Conservation (phyloP, 2,113 vertebrate genomes). For the Melanerpes formicivorus region DNA sequence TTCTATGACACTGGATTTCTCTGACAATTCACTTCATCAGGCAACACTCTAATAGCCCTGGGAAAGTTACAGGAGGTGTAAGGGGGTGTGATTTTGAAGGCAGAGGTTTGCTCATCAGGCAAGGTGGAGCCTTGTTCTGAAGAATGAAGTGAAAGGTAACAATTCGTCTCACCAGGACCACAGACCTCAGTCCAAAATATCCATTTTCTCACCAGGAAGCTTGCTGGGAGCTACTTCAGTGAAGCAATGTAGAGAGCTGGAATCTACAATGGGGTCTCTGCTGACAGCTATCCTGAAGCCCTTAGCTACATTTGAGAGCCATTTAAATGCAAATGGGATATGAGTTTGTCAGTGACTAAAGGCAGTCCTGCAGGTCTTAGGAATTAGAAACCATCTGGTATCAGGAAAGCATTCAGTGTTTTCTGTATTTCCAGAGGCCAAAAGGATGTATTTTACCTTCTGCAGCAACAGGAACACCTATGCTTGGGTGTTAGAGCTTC, state of each 20-base stretch:
- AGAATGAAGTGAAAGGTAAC: neutral
- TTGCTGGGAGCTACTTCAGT: neutral
- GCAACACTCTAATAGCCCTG: neutral
- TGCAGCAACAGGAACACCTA: conserved; percentile 4
- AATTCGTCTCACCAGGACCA: neutral
- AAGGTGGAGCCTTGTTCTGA: neutral
- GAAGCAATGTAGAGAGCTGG: neutral
- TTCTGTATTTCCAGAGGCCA: neutral
- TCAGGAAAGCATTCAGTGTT: neutral
- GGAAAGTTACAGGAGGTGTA: neutral
- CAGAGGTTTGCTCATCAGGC: accelerated
- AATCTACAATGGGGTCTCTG: neutral
- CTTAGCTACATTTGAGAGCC: neutral
- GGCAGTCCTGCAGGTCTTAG: neutral
- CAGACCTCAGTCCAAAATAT: neutral
- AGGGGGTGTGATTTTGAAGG: neutral
- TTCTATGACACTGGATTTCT: too few species aligned
- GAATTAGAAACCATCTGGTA: conserved; percentile 67
- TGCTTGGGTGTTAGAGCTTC: neutral
- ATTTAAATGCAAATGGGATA: conserved; percentile 56
- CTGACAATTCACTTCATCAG: neutral
- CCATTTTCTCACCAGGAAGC: neutral
- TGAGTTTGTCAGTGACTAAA: conserved; percentile 40
- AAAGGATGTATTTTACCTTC: conserved; percentile 32
- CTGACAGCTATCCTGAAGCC: neutral